Evolutionary conservation across 2,113 vertebrate species (phyloP).

Genomic region (Perognathus longimembris): DNA sequence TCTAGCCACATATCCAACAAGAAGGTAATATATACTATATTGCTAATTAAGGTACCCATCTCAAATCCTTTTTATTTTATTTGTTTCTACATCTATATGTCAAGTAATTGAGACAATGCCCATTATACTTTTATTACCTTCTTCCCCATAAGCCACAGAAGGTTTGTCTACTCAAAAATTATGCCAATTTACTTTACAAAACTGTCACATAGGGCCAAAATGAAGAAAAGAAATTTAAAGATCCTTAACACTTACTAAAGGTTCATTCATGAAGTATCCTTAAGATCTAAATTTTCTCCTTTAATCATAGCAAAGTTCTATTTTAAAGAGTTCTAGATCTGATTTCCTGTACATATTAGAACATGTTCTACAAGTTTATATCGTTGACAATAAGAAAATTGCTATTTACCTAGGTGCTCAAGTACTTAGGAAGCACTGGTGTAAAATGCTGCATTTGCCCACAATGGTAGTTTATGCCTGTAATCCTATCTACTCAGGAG

Average conservation of each 20-base stretch:
- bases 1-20: neutral
- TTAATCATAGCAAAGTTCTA: neutral
- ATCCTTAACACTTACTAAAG: neutral
- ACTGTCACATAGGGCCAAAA: neutral
- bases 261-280: neutral
- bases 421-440: neutral
- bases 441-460: neutral
- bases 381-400: neutral
- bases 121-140: neutral
- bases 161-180: neutral
- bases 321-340: neutral
- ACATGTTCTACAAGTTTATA: neutral
- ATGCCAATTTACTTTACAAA: neutral
- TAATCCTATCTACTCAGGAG: too few species aligned
- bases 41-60: neutral
- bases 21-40: neutral
- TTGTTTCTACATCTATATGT: neutral
- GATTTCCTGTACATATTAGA: neutral
- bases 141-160: neutral
- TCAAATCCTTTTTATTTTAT: neutral
- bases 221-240: neutral
- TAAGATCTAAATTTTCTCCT: neutral
- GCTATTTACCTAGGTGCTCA: neutral
- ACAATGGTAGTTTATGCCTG: too few species aligned
- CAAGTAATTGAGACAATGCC: neutral